Evolutionary conservation across 2,113 vertebrate species (phyloP), one percentile per base, ranked within the genome.

Genomic region (Sisor rabdophorus): DNA sequence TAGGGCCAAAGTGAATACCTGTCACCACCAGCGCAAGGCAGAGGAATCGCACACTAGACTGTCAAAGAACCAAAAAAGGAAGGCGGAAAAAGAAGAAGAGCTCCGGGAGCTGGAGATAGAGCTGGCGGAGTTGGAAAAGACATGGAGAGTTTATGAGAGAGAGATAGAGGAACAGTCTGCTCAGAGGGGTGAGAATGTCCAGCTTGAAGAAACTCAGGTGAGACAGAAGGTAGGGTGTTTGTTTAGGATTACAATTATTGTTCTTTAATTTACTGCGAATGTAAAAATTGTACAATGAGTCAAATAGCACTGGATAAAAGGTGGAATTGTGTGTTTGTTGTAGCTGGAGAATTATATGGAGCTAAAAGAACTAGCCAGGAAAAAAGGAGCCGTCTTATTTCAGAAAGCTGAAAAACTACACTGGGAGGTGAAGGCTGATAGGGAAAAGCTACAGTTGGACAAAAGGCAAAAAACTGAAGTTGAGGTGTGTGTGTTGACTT

Each of bases 1-100:
- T 88, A 98, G 95, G 89, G 92, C 94, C 71, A 98, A 94, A 84
- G 95, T 97, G 65, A 98, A 95, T 65, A 94, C 93, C 15, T 88
- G 92, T 61, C 90, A 98, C 83, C 93, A 94, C 76, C 79, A 89
- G 28, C 94, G 93, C 84, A 98, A 96, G 90, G 86, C 89, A 13
- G 91, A 95, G 54, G 84, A 85, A 28, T 79, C 82, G 26, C 87
- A 85, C 36, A 80, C 84, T 17, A 79, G 85, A 20, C 79, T 95
- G 77, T 89, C 81, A 78, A 93, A 93, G 71, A 88, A 76, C 63
- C 87, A 91, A 79, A 93, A 87, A 76, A 84, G 82, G 52, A 80
- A 87, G 77, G 74, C 84, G 61, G 86, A 87, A 5, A 93, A 93
- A 84, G 87, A 94, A 55, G 87, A 91, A 78, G 93, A 93, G 64